Base-by-base conservation (phyloP, 2,888 invertebrate genomes). In the Drosophila cyrtoloma region DNA sequence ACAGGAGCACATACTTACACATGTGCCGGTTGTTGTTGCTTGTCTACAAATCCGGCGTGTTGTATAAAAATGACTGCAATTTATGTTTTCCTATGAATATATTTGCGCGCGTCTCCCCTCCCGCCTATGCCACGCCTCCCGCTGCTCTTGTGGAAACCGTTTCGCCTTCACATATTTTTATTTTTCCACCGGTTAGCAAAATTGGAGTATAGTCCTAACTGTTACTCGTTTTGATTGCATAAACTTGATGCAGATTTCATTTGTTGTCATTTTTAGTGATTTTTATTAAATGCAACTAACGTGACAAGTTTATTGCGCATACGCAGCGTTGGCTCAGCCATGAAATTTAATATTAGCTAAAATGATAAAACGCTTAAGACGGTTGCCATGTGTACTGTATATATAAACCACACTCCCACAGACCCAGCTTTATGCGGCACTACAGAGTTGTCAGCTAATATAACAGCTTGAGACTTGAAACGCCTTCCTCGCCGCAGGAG, bases 81-180 rank as follows among this genome's bases (percentile, higher is more conserved):
- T 91, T 92, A 92, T 92, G 91, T 84, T 87, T 91, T 87, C 84
- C 92, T 88, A 83, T 91, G 91, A 89, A 89, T 90, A 90, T 86
- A 86, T 89, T 86, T 81, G 74, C 57, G 70, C 58, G 65, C 61
- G 59, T 28, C 65, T 32, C 50, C 65, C 30, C 50, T 3, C 10
- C 16, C 47, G 26, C 47, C 56, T 16, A 30, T 9, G 7, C 12
- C 55, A 19, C 50, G 2, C 56, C 39, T 26, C 52, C 37, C 42
- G 32, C 59, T 14, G 6, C 39, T 16, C 33, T 39, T 35, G 12
- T 2, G 44, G 37, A 30, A 39, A 69, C 39, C 55, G 56, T 63
- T 71, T 70, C 53, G 62, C 62, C 56, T 35, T 71, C 61, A 62
- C 51, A 52, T 69, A 58, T 72, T 75, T 53, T 22, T 14, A 5